Evolutionary conservation across 1,140 invertebrate species (phyloP).

Genomic region (Xylocopa sonorina): DNA sequence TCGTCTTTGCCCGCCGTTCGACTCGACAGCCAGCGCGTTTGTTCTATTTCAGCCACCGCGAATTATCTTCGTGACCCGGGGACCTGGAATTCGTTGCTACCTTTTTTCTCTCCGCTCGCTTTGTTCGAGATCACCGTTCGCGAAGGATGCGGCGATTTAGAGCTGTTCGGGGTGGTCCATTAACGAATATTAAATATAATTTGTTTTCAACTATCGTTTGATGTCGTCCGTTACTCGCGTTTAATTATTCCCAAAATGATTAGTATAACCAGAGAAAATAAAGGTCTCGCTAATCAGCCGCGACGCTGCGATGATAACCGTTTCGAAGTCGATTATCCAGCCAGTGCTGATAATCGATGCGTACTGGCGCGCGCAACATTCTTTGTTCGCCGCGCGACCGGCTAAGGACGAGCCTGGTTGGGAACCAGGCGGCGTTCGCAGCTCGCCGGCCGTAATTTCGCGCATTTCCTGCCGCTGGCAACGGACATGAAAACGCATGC

Average conservation of each 20-base stretch:
- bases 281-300: neutral
- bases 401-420: constrained; percentile 55
- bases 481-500: constrained; percentile 76
- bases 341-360: neutral
- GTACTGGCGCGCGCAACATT: neutral
- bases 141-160: neutral
- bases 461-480: constrained; percentile 70
- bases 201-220: too few relatives aligned
- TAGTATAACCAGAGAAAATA: too few relatives aligned
- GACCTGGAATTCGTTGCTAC: constrained; percentile 1
- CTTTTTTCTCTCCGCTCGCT: neutral
- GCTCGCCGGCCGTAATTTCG: constrained; percentile 58
- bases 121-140: neutral
- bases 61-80: constrained; percentile 12
- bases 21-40: neutral
- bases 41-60: constrained; percentile 16
- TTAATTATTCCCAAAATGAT: too few relatives aligned
- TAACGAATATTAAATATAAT: too few relatives aligned
- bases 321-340: neutral
- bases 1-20: constrained; percentile 31
- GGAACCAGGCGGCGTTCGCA: constrained; percentile 13
- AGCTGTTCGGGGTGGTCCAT: too few relatives aligned
- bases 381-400: too few relatives aligned
- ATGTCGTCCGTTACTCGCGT: too few relatives aligned
- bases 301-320: neutral